Base-by-base conservation (phyloP, 2,888 invertebrate genomes). In the Erebia epiphron region DNA sequence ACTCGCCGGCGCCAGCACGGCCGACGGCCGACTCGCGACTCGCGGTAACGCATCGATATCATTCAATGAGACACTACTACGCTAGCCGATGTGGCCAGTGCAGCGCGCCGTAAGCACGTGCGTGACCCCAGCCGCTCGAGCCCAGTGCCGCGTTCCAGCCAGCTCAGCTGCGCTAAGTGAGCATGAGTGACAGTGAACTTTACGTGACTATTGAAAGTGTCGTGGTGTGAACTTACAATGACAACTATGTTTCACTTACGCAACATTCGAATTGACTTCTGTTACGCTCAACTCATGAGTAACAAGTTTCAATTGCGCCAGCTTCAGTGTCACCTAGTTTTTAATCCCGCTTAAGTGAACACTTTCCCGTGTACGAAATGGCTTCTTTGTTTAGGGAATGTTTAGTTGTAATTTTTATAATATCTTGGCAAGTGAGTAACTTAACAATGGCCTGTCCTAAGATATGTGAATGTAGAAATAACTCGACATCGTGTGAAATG, bases 1-100 rank as follows among this genome's bases (percentile, higher is more conserved):
- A 90, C 92, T 87, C 86, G 89, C 85, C 85, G 87, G 86, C 86
- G 92, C 91, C 91, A 85, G 84, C 87, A 82, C 81, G 84, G 83
- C 83, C 82, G 82, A 80, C 85, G 81, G 81, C 82, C 82, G 80
- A 80, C 80, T 80, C 80, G 73, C 79, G 70, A 75, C 67, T 75
- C 70, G 72, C 73, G 26, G 2, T 54, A 14, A 69, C 69, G 62
- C 46, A 11, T 46, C 63, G 68, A 57, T 49, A 49, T 57, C 60
- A 14, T 26, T 54, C 54, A 43, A 65, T 69, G 71, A 72, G 75
- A 75, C 73, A 67, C 74, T 71, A 69, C 69, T 70, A 71, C 77
- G 64, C 73, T 74, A 74, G 77, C 75, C 69, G 72, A 67, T 79
- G 74, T 79, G 75, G 73, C 68, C 75, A 72, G 43, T 54, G 57